A percentile compares a stretch with the other conserved stretches of the same genome.
Evolutionary conservation across 2,797 vertebrate genomes (phyloP).

Genomic region (Podarcis lilfordi): DNA sequence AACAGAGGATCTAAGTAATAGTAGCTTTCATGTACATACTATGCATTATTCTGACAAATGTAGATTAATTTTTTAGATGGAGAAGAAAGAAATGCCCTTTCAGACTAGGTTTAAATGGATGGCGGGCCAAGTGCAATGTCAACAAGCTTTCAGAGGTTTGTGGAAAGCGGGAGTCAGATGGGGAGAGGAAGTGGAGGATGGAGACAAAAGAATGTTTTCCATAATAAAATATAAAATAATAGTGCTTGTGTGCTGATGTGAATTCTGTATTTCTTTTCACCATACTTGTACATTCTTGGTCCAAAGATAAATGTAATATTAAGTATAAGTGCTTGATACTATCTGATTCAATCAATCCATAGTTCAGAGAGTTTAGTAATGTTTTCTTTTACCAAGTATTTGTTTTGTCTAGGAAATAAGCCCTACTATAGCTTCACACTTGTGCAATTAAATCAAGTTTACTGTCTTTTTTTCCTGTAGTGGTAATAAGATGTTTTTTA

Average conservation of each 20-base stretch:
- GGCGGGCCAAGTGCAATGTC: slow-evolving; percentile 13
- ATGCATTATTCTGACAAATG: slow-evolving; percentile 47
- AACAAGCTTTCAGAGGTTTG: neutral
- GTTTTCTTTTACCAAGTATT: neutral
- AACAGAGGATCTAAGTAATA: slow-evolving; percentile 56
- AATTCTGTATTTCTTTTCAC: slow-evolving; percentile 13
- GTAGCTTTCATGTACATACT: slow-evolving; percentile 39
- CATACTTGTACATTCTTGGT: neutral
- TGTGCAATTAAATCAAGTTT: neutral
- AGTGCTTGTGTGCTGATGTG: slow-evolving; percentile 42
- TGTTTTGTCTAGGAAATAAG: neutral
- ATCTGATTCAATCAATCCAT: neutral
- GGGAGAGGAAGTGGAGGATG: slow-evolving; percentile 15
- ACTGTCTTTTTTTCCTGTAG: neutral
- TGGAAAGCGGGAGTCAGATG: slow-evolving; percentile 25
- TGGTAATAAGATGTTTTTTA: neutral
- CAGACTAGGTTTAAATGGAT: slow-evolving; percentile 50
- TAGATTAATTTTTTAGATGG: slow-evolving; percentile 45
- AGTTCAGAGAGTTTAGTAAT: neutral
- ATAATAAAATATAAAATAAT: neutral
- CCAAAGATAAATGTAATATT: neutral
- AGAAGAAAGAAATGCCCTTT: slow-evolving; percentile 60
- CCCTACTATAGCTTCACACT: neutral
- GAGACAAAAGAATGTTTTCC: slow-evolving; percentile 45
- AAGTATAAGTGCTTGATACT: slow-evolving; percentile 9